These are phyloP conservation scores for Chrosomus eos DNA, from an alignment of 2,797 vertebrate genomes.

Conservation along the genomic window DNA sequence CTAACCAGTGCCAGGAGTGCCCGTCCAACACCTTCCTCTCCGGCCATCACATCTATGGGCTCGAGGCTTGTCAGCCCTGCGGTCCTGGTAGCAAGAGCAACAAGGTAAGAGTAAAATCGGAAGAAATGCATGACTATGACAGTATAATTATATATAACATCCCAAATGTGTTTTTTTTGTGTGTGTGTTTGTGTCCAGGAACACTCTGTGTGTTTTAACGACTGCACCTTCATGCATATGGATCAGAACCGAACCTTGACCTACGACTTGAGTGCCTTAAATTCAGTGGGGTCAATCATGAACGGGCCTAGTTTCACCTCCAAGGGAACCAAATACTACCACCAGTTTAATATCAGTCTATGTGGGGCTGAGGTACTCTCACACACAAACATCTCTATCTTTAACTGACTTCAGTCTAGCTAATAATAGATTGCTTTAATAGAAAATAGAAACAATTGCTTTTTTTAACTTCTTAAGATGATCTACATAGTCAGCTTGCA, in stretches of 20 bases:
- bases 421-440: conserved; percentile 18
- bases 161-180: not conserved
- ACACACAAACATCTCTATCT: not conserved
- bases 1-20: conserved; percentile 90
- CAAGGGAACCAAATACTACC: conserved; percentile 96
- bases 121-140: not conserved
- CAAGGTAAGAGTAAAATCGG: conserved; percentile 73
- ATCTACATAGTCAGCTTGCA: not conserved
- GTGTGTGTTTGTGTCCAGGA: conserved; percentile 76
- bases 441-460: not conserved
- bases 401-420: not conserved
- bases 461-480: not conserved
- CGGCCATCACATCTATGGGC: conserved; percentile 83
- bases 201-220: conserved; percentile 89
- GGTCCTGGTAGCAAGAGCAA: conserved; percentile 92
- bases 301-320: conserved; percentile 97
- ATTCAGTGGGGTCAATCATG: conserved; percentile 86
- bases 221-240: conserved; percentile 86
- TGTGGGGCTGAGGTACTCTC: conserved; percentile 90
- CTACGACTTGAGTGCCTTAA: conserved; percentile 89
- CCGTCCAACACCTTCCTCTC: conserved; percentile 87
- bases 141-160: not conserved
- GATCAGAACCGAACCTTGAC: conserved; percentile 85
- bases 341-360: conserved; percentile 95
- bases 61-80: conserved; percentile 87